phyloP scores from a whole-genome alignment of 2,113 vertebrate species.

The Colinus virginianus region DNA sequence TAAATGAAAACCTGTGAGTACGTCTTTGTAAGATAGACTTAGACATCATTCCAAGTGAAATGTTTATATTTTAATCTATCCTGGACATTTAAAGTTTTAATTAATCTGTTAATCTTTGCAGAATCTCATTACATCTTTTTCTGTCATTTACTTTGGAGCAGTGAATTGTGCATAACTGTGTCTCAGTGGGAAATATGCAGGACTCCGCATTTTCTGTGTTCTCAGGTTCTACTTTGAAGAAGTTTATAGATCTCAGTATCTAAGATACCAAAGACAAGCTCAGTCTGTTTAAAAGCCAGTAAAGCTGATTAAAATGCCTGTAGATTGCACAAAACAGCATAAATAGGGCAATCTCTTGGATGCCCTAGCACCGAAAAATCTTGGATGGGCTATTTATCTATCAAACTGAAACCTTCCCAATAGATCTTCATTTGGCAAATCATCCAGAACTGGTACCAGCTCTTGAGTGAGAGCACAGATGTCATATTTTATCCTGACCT shows the following conservation, averaged over 20 bases:
- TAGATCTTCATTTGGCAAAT: conserved; percentile 35
- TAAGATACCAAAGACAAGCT: not conserved
- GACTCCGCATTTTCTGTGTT: not conserved
- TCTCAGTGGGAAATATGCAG: not conserved
- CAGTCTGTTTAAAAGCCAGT: conserved; percentile 13
- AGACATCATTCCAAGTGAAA: not conserved
- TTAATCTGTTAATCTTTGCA: not conserved
- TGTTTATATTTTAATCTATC: not conserved
- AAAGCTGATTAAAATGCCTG: conserved; percentile 29
- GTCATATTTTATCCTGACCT: conserved; percentile 28
- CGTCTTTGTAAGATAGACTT: not conserved
- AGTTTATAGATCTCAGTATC: not conserved
- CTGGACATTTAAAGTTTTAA: not conserved
- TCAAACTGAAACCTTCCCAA: not conserved
- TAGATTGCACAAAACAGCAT: not conserved
- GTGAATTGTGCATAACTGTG: not conserved
- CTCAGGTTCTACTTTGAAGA: not conserved
- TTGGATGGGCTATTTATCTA: conserved; percentile 17
- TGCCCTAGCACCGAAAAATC: not conserved
- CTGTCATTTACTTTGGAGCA: not conserved
- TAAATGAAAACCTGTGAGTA: not conserved
- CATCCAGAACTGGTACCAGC: conserved; percentile 24
- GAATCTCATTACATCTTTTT: not conserved
- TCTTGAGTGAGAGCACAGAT: not conserved
- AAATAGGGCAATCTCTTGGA: not conserved